A percentile compares a stretch with the other conserved stretches of the same genome.
Evolutionary conservation across 2,797 vertebrate genomes (phyloP).

Genomic region (Acridotheres tristis): DNA sequence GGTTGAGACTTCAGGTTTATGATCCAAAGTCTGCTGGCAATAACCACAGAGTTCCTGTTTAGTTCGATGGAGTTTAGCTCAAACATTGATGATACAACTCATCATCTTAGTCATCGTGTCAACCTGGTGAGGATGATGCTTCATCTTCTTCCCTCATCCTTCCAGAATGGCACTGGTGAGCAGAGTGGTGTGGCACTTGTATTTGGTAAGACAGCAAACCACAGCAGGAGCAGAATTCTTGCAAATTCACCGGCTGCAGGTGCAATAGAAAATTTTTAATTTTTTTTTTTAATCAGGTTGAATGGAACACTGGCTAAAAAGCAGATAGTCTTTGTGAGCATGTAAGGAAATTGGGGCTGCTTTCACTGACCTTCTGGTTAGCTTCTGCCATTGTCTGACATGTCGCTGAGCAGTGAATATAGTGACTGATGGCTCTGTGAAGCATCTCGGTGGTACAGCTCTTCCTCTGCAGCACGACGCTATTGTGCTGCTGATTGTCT

Average conservation of each 20-base stretch:
- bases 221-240: background rate
- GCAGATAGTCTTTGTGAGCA: background rate
- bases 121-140: background rate
- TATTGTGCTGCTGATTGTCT: background rate
- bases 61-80: background rate
- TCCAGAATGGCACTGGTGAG: background rate
- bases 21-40: background rate
- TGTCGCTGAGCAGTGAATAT: accelerated
- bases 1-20: background rate
- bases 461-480: background rate
- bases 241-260: background rate
- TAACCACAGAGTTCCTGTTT: background rate
- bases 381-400: background rate
- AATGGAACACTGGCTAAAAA: background rate
- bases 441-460: background rate
- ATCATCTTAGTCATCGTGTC: background rate
- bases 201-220: background rate
- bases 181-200: background rate
- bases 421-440: background rate
- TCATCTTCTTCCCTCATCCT: background rate
- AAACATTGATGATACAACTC: background rate
- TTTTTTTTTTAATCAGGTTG: background rate
- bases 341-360: background rate
- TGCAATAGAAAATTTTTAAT: background rate
- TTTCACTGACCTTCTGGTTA: background rate